Base-by-base conservation (phyloP, 2,113 vertebrate genomes). In the Amphilophus citrinellus region DNA sequence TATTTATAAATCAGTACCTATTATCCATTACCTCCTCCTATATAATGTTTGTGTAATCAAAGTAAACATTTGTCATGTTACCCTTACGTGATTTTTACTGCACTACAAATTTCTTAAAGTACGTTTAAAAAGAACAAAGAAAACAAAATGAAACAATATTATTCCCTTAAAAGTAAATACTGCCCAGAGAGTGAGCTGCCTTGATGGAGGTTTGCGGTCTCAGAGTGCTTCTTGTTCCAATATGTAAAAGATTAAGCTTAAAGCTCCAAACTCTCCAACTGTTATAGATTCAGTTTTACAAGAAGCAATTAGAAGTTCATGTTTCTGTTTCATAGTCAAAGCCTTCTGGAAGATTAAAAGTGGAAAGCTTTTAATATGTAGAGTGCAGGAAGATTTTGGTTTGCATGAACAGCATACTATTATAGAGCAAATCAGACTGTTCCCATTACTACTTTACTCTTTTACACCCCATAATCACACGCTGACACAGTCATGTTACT, bases 231-330 rank as follows among this genome's bases (percentile, higher is more conserved):
- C 37, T 39, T 10, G 37, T 39, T 85, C 59, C n/a, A 66, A 56
- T 44, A 66, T 35, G 56, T 57, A 66, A 81, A 81, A 77, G 44
- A 73, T 73, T 56, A 86, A 35, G 20, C 59, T 73, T 58, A 32
- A 82, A 82, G 22, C 76, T 65, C 77, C 77, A 83, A 50, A 61
- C 11, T 14, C 24, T 24, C 30, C 20, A 53, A 79, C 17, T 56
- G 32, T 79, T 32, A 50, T 44, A 13, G 27, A 66, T 47, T 22
- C 17, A 22, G 14, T 77, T 83, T 62, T 47, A 58, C 39, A n/a
- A 44, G 24, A 47, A 44, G 24, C 7, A 75, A 44, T 63, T 44
- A n/a, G 18, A 42, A 61, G 44, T 66, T 62, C 39, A 13, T 59
- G 32, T 27, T 32, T 73, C 10, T 63, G 59, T 75, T 62, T 57